Base-by-base conservation (phyloP, 2,797 vertebrate species). In the Pseudochirops corinnae region DNA sequence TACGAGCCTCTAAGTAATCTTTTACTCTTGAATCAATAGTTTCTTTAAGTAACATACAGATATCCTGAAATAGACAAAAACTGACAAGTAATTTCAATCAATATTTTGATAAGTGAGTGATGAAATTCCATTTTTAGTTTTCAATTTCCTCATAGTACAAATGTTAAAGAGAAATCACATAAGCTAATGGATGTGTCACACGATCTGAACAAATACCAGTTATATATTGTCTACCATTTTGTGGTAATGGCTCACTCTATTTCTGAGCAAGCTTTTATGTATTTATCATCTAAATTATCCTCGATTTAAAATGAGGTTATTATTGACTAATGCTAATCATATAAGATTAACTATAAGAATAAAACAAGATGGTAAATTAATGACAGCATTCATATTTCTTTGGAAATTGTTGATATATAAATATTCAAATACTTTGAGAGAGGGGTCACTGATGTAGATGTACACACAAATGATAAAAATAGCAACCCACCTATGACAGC, bases 21-120 rank as follows among this genome's bases (percentile, higher is more conserved):
- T 98, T 99, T 91, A 99, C 99, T 98, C 99, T 99, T 62, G 98
- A 99, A 97, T 99, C 99, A 97, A 99, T 98, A 93, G 99, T 97
- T 97, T 99, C 99, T 98, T 98, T 99, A 58, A 99, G 99, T 97
- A 99, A 98, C 97, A 97, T 97, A 96, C 99, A 98, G 91, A 99
- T 97, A 97, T 99, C 99, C 99, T 99, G 97, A 91, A 99, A 98
- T 53, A 98, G 96, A 97, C 4, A 56, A 91, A 96, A 96, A 96
- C 95, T 58, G 26, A 94, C 55, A 95, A 96, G 97, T 92, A 95
- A 95, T n/a, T 33, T 92, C 39, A 98, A 97, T 97, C 90, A 96
- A 94, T 53, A 94, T 18, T 31, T 28, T 56, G 60, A 95, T 97
- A 93, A 95, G 74, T 93, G 52, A 90, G 93, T 82, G 94, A 3